These are phyloP conservation scores for Sceloporus undulatus DNA, from an alignment of 2,113 vertebrate genomes.

Conservation along the genomic window DNA sequence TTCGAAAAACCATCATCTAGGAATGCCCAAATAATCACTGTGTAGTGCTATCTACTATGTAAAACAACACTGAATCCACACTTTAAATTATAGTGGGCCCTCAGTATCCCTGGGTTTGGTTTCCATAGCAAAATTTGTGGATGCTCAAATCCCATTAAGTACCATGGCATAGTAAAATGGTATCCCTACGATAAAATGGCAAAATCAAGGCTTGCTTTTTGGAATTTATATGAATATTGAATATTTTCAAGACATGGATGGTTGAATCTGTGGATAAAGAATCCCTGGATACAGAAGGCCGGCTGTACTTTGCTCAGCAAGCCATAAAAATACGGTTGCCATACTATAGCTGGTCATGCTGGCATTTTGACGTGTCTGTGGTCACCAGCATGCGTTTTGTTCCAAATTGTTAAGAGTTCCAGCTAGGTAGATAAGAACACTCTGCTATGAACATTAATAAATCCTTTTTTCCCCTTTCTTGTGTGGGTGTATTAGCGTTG, in stretches of 20 bases:
- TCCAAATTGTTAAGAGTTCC: neutral
- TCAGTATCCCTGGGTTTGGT: too few relatives aligned
- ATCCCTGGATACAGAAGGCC: too few relatives aligned
- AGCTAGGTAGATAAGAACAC: neutral
- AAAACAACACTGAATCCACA: neutral
- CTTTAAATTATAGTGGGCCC: neutral
- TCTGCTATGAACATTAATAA: neutral
- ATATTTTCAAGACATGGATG: too few relatives aligned
- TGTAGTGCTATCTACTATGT: neutral
- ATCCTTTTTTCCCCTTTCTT: neutral
- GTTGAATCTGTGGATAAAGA: too few relatives aligned
- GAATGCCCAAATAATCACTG: neutral
- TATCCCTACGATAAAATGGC: too few relatives aligned
- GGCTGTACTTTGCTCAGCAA: neutral
- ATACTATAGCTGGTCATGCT: neutral
- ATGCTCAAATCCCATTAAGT: too few relatives aligned
- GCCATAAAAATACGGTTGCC: neutral
- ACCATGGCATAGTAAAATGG: too few relatives aligned
- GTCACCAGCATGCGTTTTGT: neutral
- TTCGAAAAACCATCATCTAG: neutral
- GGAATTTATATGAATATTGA: too few relatives aligned
- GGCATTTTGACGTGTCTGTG: neutral
- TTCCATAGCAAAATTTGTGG: too few relatives aligned
- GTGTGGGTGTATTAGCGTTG: neutral
- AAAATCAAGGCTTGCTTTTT: too few relatives aligned